Conservation (phyloP, 2,113 vertebrate species). For the Corythaixoides concolor region DNA sequence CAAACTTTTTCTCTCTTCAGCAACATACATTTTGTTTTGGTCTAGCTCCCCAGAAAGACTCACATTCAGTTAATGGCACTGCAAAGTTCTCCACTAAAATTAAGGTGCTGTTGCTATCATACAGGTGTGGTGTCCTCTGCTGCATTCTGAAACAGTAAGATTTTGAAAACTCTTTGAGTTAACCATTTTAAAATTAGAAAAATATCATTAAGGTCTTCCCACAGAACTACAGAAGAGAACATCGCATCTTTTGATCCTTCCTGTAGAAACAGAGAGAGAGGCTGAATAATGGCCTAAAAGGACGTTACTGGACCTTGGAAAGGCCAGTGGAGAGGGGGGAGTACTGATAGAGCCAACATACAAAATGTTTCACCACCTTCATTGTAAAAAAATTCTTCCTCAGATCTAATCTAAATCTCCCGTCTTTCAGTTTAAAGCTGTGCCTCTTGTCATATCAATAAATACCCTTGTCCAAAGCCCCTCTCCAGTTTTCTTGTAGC, state of each 20-base stretch:
- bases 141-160: not conserved
- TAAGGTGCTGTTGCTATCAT: not conserved
- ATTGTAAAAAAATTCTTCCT: too few species aligned
- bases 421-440: too few species aligned
- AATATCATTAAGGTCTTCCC: not conserved
- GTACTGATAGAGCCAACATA: not conserved
- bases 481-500: too few species aligned
- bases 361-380: not conserved
- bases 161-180: not conserved
- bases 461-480: too few species aligned
- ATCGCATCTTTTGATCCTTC: not conserved
- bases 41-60: not conserved
- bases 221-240: not conserved
- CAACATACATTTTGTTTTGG: not conserved
- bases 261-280: not conserved
- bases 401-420: too few species aligned
- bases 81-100: not conserved
- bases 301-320: not conserved
- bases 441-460: too few species aligned
- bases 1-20: not conserved
- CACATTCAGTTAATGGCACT: not conserved
- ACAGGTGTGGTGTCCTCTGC: not conserved
- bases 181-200: not conserved
- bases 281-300: not conserved
- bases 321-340: not conserved